Percentiles rank a stretch among this genome's conserved stretches.
These are phyloP conservation scores for Drosophila kohkoa DNA, from an alignment of 1,140 invertebrate genomes.

Conservation along the genomic window DNA sequence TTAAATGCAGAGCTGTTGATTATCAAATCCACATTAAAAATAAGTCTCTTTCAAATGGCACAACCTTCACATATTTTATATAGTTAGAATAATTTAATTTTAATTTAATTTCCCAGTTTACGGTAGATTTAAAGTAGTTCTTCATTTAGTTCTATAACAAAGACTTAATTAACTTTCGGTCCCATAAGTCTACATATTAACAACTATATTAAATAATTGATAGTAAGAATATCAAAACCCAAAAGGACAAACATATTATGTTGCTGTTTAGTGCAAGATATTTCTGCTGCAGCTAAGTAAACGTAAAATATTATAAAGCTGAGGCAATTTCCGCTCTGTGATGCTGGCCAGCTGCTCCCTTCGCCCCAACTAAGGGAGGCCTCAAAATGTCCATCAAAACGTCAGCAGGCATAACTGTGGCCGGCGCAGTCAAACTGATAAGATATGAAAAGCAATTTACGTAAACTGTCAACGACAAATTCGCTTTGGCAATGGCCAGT, in stretches of 20 bases:
- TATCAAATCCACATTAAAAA: background rate
- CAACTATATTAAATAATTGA: slow-evolving; percentile 36
- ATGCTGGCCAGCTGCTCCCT: slow-evolving; percentile 15
- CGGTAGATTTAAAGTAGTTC: too few species aligned
- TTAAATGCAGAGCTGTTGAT: background rate
- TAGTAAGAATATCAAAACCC: slow-evolving; percentile 34
- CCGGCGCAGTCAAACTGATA: slow-evolving; percentile 46
- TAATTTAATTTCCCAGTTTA: background rate
- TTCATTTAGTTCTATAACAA: background rate
- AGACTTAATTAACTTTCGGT: background rate
- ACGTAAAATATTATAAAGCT: slow-evolving; percentile 55
- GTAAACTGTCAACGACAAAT: slow-evolving; percentile 76
- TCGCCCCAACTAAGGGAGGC: slow-evolving; percentile 3
- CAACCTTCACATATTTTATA: too few species aligned
- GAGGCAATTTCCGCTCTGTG: slow-evolving; percentile 60
- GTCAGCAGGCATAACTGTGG: slow-evolving; percentile 64
- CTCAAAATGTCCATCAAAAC: slow-evolving; percentile 72
- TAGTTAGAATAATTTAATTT: too few species aligned
- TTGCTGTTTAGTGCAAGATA: slow-evolving; percentile 24
- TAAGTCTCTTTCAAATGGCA: too few species aligned
- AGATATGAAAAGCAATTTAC: slow-evolving; percentile 79
- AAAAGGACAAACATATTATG: slow-evolving; percentile 18
- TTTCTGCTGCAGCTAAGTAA: slow-evolving; percentile 36
- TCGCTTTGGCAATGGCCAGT: slow-evolving; percentile 29
- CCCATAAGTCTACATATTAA: slow-evolving; percentile 23